A percentile compares a stretch with the other conserved stretches of the same genome.
phyloP scores from a whole-genome alignment of 2,113 vertebrate genomes.

The Chrysemys picta region DNA sequence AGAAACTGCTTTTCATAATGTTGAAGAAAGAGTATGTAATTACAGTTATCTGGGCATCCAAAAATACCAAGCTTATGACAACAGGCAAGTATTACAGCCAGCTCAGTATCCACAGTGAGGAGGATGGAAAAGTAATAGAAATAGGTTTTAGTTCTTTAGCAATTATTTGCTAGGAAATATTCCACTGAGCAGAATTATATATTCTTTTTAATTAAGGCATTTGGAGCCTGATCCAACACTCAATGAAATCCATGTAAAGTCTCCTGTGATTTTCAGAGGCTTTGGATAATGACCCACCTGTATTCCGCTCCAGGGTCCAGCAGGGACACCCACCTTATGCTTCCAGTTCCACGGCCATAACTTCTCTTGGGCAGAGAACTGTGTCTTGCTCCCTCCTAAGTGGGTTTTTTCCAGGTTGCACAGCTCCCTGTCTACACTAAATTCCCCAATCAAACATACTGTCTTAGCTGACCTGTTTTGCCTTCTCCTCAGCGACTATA shows the following conservation, averaged over 20 bases:
- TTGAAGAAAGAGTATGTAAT: conserved; percentile 12
- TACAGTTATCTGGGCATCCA: not conserved
- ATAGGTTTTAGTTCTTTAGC: not conserved
- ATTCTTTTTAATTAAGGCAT: not conserved
- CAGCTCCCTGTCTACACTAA: not conserved
- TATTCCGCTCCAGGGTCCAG: not conserved
- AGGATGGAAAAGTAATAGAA: not conserved
- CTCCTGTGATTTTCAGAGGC: not conserved
- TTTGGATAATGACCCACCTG: not conserved
- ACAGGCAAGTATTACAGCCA: not conserved
- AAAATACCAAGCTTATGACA: conserved; percentile 4
- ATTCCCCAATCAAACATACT: not conserved
- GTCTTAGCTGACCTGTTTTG: too few species aligned
- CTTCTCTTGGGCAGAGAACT: not conserved
- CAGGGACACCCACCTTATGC: not conserved
- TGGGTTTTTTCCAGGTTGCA: not conserved
- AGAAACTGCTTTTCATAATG: conserved; percentile 15
- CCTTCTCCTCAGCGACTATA: too few species aligned
- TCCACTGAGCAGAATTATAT: not conserved
- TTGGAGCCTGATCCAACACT: not conserved
- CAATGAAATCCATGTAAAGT: not conserved
- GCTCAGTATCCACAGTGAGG: not conserved
- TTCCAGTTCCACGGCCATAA: not conserved
- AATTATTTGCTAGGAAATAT: not conserved
- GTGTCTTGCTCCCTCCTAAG: not conserved